phyloP scores from a whole-genome alignment of 2,797 vertebrate species.

The Mormyrus proboscirostris region DNA sequence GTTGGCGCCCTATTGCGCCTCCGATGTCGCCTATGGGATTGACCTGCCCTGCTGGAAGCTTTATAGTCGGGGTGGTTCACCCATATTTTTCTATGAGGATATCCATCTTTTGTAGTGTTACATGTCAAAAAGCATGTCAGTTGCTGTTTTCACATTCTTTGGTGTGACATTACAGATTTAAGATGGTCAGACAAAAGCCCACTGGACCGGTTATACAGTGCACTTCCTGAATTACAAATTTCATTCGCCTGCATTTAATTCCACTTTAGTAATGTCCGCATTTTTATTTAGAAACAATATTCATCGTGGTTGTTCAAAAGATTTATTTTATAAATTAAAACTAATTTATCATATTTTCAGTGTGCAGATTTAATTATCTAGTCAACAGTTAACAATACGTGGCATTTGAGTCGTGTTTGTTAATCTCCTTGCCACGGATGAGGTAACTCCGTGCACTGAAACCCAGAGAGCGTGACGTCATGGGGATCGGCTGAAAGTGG shows the following conservation, averaged over 20 bases:
- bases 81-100: neutral
- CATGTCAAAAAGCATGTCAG: neutral
- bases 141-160: conserved; percentile 12
- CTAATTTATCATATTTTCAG: neutral
- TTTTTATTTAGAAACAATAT: conserved; percentile 5
- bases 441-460: conserved; percentile 5
- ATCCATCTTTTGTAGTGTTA: neutral
- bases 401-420: conserved; percentile 9
- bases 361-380: neutral
- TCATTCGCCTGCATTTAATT: neutral
- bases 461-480: conserved; percentile 14
- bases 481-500: neutral
- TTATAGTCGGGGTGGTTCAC: neutral
- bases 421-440: neutral
- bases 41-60: neutral
- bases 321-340: conserved; percentile 7
- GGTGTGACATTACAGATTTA: conserved; percentile 5
- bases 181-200: neutral
- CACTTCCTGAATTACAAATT: neutral
- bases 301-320: neutral
- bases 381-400: conserved; percentile 10
- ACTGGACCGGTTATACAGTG: conserved; percentile 11
- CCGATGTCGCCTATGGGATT: neutral
- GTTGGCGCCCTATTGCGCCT: neutral
- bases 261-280: neutral